phyloP scores from a whole-genome alignment of 2,888 invertebrate genomes.

The Amblyjoppa fuscipennis region DNA sequence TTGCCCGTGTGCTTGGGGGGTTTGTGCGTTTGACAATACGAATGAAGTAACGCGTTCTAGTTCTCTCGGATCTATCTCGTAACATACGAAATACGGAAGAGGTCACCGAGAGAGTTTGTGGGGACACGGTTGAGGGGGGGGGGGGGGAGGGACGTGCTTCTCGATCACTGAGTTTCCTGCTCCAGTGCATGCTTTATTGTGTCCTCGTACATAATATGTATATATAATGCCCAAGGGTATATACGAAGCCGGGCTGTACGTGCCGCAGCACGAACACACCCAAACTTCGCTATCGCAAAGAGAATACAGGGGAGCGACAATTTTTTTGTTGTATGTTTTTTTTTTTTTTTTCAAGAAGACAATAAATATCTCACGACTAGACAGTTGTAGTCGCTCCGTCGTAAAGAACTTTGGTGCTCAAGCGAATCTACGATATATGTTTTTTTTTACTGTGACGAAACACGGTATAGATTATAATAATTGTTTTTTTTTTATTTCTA shows the following conservation, averaged over 20 bases:
- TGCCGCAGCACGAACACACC: conserved; percentile 54
- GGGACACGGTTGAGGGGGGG: conserved; percentile 5
- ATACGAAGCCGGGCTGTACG: conserved; percentile 60
- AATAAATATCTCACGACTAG: conserved; percentile 30
- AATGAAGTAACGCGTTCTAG: conserved; percentile 52
- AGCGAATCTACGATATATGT: conserved; percentile 20
- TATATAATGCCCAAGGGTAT: conserved; percentile 56
- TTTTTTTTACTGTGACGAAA: background rate
- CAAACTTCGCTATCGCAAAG: conserved; percentile 31
- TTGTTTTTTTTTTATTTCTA: conserved; percentile 19
- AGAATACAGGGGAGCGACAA: conserved; percentile 14
- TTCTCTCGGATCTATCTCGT: conserved; percentile 43
- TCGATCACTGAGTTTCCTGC: conserved; percentile 76
- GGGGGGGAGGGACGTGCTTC: conserved; percentile 77
- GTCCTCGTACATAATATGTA: conserved; percentile 77
- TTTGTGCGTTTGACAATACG: conserved; percentile 47
- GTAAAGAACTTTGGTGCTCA: conserved; percentile 15
- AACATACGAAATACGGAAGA: conserved; percentile 66
- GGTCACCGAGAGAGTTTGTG: conserved; percentile 68
- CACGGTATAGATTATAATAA: background rate
- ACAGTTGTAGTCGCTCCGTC: conserved; percentile 28
- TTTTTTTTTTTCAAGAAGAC: conserved; percentile 17
- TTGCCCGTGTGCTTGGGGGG: conserved; percentile 28
- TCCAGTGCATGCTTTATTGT: conserved; percentile 82
- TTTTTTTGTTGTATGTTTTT: conserved; percentile 10